Base-by-base conservation (phyloP, 1,140 invertebrate genomes). In the Micrasema minimum region DNA sequence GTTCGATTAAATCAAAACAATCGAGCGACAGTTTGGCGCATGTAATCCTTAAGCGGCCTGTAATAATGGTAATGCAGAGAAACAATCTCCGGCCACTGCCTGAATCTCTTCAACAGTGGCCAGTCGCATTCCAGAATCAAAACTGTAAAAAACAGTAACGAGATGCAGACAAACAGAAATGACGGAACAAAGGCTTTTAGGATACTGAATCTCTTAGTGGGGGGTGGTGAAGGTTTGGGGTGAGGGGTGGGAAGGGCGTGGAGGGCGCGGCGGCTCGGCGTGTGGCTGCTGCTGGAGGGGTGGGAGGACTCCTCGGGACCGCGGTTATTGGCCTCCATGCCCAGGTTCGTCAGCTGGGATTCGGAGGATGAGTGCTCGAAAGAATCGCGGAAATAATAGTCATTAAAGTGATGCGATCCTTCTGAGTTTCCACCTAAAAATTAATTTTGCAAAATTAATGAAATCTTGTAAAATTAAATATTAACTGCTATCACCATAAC, bases 31-130 rank as follows among this genome's bases (percentile, higher is more conserved):
- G 82, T 85, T 62, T 77, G 76, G 77, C 85, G 86, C 65, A 92
- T 80, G 81, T 91, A 94, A 73, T 93, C 89, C 81, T 93, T 94
- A 20, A 92, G 85, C 6, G 93, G 93, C 77, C 91, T 88, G 81
- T 95, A 95, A 79, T 94, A 93, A 77, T 93, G 90, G 77, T 90
- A 89, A 70, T 90, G 88, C 48, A 95, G 85, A 53, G 90, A 88
- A 23, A 92, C 86, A 81, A 95, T 90, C 83, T 95, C 92, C 14
- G 93, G 93, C 76, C 89, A 88, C 76, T 89, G 89, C n/a, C 91
- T 87, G 46, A 95, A 77, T 14, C 83, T 85, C 45, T 88, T 87
- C 66, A 95, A 88, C 2, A 90, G 76, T 41, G 90, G 87, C 77
- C 88, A 88, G 78, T 95, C 92, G 11, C 90, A 91, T 81, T 93